Evolutionary conservation across 2,888 invertebrate genomes (phyloP).

Genomic region (Apomyelois bistriatella): DNA sequence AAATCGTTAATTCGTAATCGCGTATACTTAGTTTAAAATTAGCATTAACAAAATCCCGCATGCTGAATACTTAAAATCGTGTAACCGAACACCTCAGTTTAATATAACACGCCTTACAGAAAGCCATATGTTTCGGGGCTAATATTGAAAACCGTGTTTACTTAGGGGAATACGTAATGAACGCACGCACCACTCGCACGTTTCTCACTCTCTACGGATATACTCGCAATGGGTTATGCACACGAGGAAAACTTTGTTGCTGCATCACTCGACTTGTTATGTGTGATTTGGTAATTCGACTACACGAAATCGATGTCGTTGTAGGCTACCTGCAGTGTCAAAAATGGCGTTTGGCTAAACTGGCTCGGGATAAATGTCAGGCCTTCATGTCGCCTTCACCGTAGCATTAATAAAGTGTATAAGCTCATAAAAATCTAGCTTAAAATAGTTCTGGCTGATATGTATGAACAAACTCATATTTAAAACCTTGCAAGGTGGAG

Average conservation of each 20-base stretch:
- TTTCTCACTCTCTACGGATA: conserved; percentile 7
- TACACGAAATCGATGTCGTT: background rate
- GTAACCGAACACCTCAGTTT: conserved; percentile 26
- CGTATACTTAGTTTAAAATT: too few species aligned
- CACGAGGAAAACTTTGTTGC: background rate
- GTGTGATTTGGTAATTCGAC: background rate
- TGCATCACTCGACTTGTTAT: background rate
- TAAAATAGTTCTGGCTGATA: too few species aligned
- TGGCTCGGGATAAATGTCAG: too few species aligned
- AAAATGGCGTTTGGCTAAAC: too few species aligned
- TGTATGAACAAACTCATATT: too few species aligned
- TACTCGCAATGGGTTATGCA: background rate
- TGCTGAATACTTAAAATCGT: conserved; percentile 9
- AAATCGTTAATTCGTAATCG: too few species aligned
- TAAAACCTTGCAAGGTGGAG: too few species aligned
- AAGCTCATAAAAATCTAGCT: too few species aligned
- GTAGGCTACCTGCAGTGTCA: too few species aligned
- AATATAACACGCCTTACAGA: conserved; percentile 50
- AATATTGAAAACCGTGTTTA: conserved; percentile 51
- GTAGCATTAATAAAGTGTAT: too few species aligned
- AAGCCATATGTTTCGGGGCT: conserved; percentile 45
- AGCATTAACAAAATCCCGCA: conserved; percentile 7
- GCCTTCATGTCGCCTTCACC: too few species aligned
- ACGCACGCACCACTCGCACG: conserved; percentile 4
- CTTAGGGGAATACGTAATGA: conserved; percentile 23